A percentile compares a stretch with the other conserved stretches of the same genome.
Evolutionary conservation across 2,113 vertebrate species (phyloP).

Genomic region (Muntiacus reevesi): DNA sequence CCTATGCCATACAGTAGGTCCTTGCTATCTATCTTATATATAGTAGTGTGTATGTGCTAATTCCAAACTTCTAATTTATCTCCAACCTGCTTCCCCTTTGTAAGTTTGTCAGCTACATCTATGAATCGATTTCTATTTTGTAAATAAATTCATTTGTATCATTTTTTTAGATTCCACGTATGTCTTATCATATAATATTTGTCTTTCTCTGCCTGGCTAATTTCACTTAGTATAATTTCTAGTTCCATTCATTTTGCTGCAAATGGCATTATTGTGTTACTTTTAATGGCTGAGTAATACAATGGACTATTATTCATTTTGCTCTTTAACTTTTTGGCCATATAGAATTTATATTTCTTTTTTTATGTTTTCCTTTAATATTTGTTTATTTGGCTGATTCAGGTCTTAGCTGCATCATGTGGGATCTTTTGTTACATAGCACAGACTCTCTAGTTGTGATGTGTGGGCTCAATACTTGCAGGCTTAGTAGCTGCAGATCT

Average conservation of each 20-base stretch:
- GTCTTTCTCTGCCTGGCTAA: background rate
- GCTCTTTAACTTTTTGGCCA: background rate
- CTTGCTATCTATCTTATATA: background rate
- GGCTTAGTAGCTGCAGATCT: background rate
- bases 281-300: background rate
- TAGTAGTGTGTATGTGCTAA: background rate
- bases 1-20: background rate
- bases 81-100: background rate
- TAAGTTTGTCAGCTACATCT: background rate
- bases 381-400: background rate
- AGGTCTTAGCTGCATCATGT: background rate
- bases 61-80: background rate
- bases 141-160: background rate
- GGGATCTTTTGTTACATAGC: background rate
- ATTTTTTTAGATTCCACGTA: background rate
- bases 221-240: background rate
- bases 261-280: background rate
- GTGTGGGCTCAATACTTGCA: background rate
- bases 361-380: fast-evolving
- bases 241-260: background rate
- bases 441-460: background rate
- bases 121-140: background rate
- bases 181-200: background rate
- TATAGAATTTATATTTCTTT: background rate
- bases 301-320: background rate